Percentiles rank a stretch among this genome's conserved stretches.
Conservation (phyloP, 92 coral and sea anemone species). For the Diadumene lineata region DNA sequence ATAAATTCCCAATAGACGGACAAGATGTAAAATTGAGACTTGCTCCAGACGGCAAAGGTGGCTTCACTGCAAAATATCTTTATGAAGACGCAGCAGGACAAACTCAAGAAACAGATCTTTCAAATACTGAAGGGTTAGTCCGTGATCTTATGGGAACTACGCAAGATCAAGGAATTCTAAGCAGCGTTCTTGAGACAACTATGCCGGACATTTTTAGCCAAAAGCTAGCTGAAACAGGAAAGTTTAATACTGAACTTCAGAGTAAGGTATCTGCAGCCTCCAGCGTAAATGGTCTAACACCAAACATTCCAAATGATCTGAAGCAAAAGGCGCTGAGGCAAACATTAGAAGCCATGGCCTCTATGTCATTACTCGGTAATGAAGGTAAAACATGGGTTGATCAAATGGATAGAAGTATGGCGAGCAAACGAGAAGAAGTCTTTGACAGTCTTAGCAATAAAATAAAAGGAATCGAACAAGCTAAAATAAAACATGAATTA, state of each 20-base stretch:
- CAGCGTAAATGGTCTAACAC: neutral
- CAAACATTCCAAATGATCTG: neutral
- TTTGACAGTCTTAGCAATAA: neutral
- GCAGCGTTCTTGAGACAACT: neutral
- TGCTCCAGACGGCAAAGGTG: constrained; percentile 18
- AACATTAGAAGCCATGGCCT: constrained; percentile 29
- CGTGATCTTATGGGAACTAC: neutral
- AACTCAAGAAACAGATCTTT: constrained; percentile 5
- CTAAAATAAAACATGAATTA: constrained; percentile 30
- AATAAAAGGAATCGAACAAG: neutral
- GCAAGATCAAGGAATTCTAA: neutral
- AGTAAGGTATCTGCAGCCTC: neutral
- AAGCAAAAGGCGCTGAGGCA: constrained; percentile 30
- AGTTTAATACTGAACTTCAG: neutral
- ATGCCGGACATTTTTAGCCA: neutral
- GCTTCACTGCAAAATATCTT: constrained; percentile 6
- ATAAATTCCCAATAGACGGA: constrained; percentile 32
- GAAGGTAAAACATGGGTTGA: constrained; percentile 22
- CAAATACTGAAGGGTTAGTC: neutral
- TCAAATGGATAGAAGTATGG: neutral
- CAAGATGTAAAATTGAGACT: constrained; percentile 24
- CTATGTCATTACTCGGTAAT: constrained; percentile 10
- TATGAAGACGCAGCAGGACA: constrained; percentile 6
- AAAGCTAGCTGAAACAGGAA: neutral
- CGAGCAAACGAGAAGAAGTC: neutral